Evolutionary conservation across 64 coral and sea anemone species (phyloP).

Genomic region (Cladopsammia gracilis): DNA sequence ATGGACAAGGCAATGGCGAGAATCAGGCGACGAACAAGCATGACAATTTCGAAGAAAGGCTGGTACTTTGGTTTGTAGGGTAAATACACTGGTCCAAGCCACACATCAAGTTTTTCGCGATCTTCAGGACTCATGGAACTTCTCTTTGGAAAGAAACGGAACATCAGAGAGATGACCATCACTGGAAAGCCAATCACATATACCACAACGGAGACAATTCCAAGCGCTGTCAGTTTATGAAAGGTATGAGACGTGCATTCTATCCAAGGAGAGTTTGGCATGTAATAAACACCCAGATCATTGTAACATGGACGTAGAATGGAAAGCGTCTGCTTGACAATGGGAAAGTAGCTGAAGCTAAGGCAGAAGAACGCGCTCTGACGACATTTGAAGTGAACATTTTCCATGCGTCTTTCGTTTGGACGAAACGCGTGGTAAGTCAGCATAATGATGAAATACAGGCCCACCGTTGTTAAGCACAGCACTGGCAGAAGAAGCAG

Average conservation of each 20-base stretch:
- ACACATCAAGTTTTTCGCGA: slow-evolving; percentile 15
- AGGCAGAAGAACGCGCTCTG: slow-evolving; percentile 42
- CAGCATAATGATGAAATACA: slow-evolving; percentile 17
- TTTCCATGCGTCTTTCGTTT: neutral
- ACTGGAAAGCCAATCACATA: slow-evolving; percentile 71
- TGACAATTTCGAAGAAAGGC: slow-evolving; percentile 15
- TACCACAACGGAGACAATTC: slow-evolving; percentile 51
- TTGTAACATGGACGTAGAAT: slow-evolving; percentile 59
- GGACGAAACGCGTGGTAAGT: slow-evolving; percentile 11
- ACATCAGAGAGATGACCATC: slow-evolving; percentile 16
- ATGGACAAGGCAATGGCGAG: slow-evolving; percentile 37
- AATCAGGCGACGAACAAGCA: slow-evolving; percentile 20
- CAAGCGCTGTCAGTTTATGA: slow-evolving; percentile 25
- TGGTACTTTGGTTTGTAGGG: slow-evolving; percentile 55
- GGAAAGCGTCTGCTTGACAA: slow-evolving; percentile 59
- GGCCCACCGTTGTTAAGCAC: slow-evolving; percentile 19
- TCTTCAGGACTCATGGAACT: slow-evolving; percentile 9
- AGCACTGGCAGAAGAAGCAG: slow-evolving; percentile 66
- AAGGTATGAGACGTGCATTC: slow-evolving; percentile 50
- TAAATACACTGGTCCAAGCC: slow-evolving; percentile 46
- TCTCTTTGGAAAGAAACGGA: slow-evolving; percentile 25
- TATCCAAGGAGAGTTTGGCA: slow-evolving; percentile 71
- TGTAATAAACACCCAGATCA: slow-evolving; percentile 41
- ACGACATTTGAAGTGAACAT: slow-evolving; percentile 59
- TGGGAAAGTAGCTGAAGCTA: slow-evolving; percentile 71